These are phyloP conservation scores for Sciurus carolinensis DNA, from an alignment of 2,797 vertebrate genomes.

Conservation along the genomic window DNA sequence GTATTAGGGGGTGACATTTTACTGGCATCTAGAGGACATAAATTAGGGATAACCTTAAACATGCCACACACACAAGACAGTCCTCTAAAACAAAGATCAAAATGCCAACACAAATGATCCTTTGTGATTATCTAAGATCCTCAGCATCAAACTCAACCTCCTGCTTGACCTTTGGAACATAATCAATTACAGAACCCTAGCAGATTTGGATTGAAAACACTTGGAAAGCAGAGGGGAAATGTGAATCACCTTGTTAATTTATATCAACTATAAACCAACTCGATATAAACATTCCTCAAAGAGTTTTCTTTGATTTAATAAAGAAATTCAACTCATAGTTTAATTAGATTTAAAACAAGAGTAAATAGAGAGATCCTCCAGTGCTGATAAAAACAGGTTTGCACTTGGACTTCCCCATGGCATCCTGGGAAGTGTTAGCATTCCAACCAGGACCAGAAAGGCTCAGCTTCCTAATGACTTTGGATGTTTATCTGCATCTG, in stretches of 20 bases:
- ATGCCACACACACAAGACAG: neutral
- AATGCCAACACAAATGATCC: neutral
- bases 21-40: neutral
- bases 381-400: neutral
- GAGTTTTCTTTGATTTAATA: neutral
- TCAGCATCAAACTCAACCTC: neutral
- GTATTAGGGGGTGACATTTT: neutral
- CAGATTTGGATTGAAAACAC: neutral
- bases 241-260: neutral
- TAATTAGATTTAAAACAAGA: conserved; percentile 33
- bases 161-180: neutral
- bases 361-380: neutral
- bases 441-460: neutral
- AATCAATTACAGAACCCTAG: neutral
- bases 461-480: neutral
- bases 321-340: neutral
- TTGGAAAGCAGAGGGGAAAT: neutral
- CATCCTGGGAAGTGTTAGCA: neutral
- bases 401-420: neutral
- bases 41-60: neutral
- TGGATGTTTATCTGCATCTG: neutral
- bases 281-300: neutral
- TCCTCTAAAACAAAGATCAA: neutral
- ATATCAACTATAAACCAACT: conserved; percentile 38
- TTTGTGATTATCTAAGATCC: neutral